These are phyloP conservation scores for Ectemnius lituratus DNA, from an alignment of 2,888 invertebrate genomes.

Conservation along the genomic window DNA sequence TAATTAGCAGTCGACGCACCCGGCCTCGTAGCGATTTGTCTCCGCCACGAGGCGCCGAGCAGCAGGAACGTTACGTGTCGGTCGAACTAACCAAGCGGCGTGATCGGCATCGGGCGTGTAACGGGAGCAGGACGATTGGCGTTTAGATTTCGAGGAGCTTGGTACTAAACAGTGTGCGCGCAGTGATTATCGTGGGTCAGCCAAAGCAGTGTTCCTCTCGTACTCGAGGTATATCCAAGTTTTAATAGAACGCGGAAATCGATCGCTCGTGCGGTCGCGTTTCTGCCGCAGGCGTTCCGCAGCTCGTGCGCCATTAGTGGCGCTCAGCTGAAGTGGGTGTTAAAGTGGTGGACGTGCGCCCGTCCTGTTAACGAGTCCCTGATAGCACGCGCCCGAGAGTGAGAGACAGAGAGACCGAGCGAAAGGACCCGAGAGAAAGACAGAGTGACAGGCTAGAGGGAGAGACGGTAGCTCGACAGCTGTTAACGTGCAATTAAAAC, in stretches of 20 bases:
- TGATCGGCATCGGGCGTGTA: not conserved
- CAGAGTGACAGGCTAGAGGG: too few species aligned
- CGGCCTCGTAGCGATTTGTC: constrained; percentile 2
- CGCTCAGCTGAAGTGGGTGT: constrained; percentile 38
- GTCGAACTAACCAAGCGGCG: too few species aligned
- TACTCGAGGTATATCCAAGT: constrained; percentile 23
- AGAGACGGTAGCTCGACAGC: constrained; percentile 39
- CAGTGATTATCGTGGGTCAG: too few species aligned
- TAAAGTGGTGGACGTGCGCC: constrained; percentile 44
- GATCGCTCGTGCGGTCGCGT: constrained; percentile 33
- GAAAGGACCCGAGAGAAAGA: too few species aligned
- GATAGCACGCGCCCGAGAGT: constrained; percentile 24
- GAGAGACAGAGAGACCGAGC: too few species aligned
- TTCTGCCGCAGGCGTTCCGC: constrained; percentile 5
- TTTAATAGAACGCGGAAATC: constrained; percentile 50
- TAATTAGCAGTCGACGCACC: constrained; percentile 26
- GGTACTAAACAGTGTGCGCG: too few species aligned
- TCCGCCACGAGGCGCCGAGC: too few species aligned
- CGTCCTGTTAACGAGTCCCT: constrained; percentile 57
- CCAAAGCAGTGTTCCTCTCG: too few species aligned
- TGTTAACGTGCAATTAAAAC: constrained; percentile 61
- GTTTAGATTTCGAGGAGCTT: not conserved
- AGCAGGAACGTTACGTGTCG: too few species aligned
- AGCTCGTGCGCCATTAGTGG: constrained; percentile 36
- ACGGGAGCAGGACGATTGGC: not conserved